phyloP scores from a whole-genome alignment of 2,113 vertebrate species.

The Cairina moschata region DNA sequence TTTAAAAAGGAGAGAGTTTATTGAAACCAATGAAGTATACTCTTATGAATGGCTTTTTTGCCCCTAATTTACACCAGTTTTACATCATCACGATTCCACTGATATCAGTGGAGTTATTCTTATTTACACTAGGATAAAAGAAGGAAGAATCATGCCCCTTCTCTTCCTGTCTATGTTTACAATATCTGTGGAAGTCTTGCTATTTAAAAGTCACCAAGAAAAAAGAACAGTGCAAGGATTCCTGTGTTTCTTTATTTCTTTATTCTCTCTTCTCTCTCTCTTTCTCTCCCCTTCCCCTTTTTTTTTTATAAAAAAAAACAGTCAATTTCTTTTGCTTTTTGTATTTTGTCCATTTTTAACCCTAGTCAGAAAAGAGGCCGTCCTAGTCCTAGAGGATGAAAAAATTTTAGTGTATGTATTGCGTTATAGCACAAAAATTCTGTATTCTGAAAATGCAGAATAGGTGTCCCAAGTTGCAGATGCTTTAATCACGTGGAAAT shows the following conservation, averaged over 20 bases:
- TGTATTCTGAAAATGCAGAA: neutral
- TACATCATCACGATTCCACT: neutral
- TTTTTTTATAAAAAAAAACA: neutral
- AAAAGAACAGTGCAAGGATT: neutral
- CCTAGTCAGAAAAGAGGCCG: neutral
- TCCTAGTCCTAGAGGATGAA: neutral
- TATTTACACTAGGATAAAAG: neutral
- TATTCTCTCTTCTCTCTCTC: neutral
- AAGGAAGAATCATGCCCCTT: neutral
- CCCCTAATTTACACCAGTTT: neutral
- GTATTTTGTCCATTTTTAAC: neutral
- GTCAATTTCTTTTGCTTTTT: neutral
- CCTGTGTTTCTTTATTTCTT: neutral
- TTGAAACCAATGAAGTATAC: conserved; percentile 43
- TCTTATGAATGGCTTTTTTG: neutral
- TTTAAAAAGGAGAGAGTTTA: conserved; percentile 62
- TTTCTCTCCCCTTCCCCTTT: too few relatives aligned
- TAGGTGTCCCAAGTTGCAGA: neutral
- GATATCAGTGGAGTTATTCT: neutral
- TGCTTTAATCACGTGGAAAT: neutral
- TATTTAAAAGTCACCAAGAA: neutral
- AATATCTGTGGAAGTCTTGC: neutral
- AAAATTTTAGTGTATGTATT: neutral
- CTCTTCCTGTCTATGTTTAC: neutral
- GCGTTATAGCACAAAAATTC: neutral